Evolutionary conservation across 2,113 vertebrate species (phyloP), one percentile per base, ranked within the genome.

Genomic region (Alligator sinensis): DNA sequence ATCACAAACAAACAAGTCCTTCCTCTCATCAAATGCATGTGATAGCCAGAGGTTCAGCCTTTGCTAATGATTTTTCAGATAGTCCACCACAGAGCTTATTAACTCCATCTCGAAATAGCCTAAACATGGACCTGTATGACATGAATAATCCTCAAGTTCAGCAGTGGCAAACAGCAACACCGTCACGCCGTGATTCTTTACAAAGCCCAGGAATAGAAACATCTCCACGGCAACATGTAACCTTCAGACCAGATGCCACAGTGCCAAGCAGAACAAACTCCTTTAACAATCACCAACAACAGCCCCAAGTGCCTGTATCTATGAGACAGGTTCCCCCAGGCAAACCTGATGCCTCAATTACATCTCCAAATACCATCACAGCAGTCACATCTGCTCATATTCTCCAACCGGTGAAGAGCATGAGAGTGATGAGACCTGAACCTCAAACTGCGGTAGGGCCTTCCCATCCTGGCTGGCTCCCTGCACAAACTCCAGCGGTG

Each of bases 381-480:
- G 98, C 99, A 0, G 99, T 99, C 68, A 99, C 99, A 0, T 99
- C 99, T 4, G 98, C 99, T 5, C 99, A 99, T 70, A 99, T 99
- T 96, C 99, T 99, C 28, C 99, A 99, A 88, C 99, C 99, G 0
- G 99, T 99, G 57, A 99, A 99, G 97, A 99, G 99, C 64, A 99
- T 99, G 96, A 97, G 99, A 3, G 99, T 99, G 84, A 98, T 99
- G 98, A 98, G 99, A 88, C 99, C 99, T 0, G 99, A 99, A 95
- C 99, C 99, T 27, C 99, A 99, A 97, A 99, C 99, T 0, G 99
- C 99, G 0, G 99, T 99, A 92, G 99, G 99, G 6, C 99, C 99
- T 1, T 99, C 99, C 62, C 99, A 99, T 91, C 99, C 99, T 0
- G 98, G 98, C 16, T 99, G 99, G 99, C 96, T 99, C 95, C 97